Evolutionary conservation across 2,113 vertebrate genomes (phyloP), one percentile per base, ranked within the genome.

Genomic region (Crotalus helleri): DNA sequence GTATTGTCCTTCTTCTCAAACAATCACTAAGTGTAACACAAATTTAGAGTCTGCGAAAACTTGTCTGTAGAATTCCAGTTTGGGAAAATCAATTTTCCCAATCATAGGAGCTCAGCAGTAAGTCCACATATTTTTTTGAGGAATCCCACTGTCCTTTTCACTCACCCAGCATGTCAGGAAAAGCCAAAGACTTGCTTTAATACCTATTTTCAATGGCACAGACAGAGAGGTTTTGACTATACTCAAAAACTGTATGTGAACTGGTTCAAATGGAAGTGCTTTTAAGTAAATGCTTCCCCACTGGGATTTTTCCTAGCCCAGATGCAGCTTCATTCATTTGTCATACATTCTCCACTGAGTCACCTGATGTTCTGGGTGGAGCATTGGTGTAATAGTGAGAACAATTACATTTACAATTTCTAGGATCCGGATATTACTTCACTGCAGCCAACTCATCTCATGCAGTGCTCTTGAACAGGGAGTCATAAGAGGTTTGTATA

Each of bases 401-500:
- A 81, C 74, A 81, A 81, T 81, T 81, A 81, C 33, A 81, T 44
- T 81, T 8, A 81, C 33, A 44, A 81, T 39, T 39, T 39, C 6
- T 19, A 1, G 33, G 51, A 88, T 92, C 92, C 87, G 4, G 92
- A 54, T 91, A 44, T 3, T 23, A 6, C 57, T 1, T 54, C 8
- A 89, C 26, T 58, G 15, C 53, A 1, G 26, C 3, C 58, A 88
- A 57, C 61, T 51, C 87, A 61, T 91, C 69, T 87, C 58, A 46
- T 21, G 6, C 33, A 12, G 88, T 21, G 33, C 92, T 55, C 39
- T 21, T 46, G 54, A 53, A 39, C 91, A 90, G 39, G 10, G 53
- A 94, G 87, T 24, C 33, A 11, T 33, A 88, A 92, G 94, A 91
- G 89, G 74, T 91, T 55, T 59, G 44, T 61, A 0, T 74, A 24